Base-by-base conservation (phyloP, 1,140 invertebrate genomes). In the Drosophila lacteicornis region DNA sequence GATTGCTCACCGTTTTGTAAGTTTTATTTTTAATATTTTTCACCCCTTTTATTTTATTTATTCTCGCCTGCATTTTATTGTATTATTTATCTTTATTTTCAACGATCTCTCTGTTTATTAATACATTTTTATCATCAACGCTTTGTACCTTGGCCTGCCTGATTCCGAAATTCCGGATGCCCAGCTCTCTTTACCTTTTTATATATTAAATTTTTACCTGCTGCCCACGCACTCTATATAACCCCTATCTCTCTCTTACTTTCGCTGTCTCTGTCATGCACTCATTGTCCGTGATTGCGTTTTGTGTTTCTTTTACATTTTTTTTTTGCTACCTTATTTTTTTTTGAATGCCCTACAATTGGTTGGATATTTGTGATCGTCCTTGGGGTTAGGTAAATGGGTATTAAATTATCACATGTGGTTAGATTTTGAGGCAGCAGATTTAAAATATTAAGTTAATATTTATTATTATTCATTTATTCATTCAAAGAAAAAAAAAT, bases 221-320 rank as follows among this genome's bases (percentile, higher is more conserved):
- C 75, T 76, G 79, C 71, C 71, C 40, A 62, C 62, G 42, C 62
- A 62, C 40, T 46, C 15, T 45, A 25, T 38, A 36, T 42, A 62
- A 22, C 43, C n/a, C 19, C 53, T 33, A 27, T 73, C 56, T 56
- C 15, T 79, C 19, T 42, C 43, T 46, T 77, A 40, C 40, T 75
- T 27, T 46, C 62, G 47, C 70, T 57, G 56, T 68, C 47, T 70
- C 59, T 71, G 56, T 81, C 53, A 47, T 30, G 49, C 59, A 76
- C 66, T 82, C 67, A 77, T 77, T 82, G 73, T 82, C 74, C 61
- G 65, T 77, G 79, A 82, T 67, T 82, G 73, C 79, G 73, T 62
- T 58, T 81, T 53, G 71, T 53, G 60, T 80, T 82, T 61, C n/a
- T 45, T 77, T 66, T 62, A 45, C 65, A 25, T 40, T 62, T 38